Percentiles rank a stretch among this genome's conserved stretches.
Conservation (phyloP, 2,113 vertebrate genomes). For the Antechinus flavipes region DNA sequence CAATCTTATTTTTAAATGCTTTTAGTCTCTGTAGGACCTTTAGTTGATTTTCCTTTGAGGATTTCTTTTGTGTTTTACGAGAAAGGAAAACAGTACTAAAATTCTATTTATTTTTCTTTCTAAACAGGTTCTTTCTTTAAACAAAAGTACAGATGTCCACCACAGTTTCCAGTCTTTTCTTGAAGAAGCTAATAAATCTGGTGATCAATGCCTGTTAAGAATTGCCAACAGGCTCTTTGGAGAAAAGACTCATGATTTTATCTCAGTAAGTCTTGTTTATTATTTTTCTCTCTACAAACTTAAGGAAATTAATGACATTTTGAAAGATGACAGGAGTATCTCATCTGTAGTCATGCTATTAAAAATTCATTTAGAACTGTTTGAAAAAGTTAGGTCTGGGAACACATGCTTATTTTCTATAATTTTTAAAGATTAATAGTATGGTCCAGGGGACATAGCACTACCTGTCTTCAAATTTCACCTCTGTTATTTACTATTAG, state of each 20-base stretch:
- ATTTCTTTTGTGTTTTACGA: neutral
- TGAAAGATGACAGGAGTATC: neutral
- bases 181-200: too few species aligned
- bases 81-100: neutral
- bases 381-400: neutral
- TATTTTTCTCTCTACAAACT: neutral
- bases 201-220: too few species aligned
- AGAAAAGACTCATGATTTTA: too few species aligned
- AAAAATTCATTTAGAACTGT: neutral
- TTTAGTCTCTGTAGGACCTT: neutral
- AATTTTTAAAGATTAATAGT: neutral
- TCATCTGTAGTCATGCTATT: neutral
- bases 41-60: neutral
- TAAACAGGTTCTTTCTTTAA: slow-evolving; percentile 85
- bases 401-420: neutral
- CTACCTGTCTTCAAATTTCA: neutral
- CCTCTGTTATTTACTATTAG: neutral
- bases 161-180: too few species aligned
- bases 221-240: too few species aligned
- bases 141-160: too few species aligned
- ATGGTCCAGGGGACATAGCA: neutral
- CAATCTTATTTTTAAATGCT: neutral
- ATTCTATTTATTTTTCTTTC: neutral
- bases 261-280: too few species aligned
- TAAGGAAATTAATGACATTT: neutral